Evolutionary conservation across 2,113 vertebrate genomes (phyloP).

Genomic region (Erythrocebus patas): DNA sequence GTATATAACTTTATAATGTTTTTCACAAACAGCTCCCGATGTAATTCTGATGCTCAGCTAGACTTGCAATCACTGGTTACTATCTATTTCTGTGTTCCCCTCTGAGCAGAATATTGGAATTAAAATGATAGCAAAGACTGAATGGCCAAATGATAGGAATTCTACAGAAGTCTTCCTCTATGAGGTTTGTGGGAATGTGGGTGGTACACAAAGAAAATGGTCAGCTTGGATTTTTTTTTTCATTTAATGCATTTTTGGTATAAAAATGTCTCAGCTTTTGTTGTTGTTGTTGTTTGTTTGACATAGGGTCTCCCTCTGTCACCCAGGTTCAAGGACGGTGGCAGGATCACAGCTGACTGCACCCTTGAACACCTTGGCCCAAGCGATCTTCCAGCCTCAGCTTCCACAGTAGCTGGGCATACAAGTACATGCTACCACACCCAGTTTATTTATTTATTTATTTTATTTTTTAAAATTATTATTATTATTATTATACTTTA

Average conservation of each 20-base stretch:
- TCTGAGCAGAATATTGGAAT: not conserved
- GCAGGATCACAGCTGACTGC: too few species aligned
- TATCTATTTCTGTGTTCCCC: not conserved
- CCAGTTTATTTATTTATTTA: too few species aligned
- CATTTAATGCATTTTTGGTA: not conserved
- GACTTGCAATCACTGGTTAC: not conserved
- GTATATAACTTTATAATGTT: not conserved
- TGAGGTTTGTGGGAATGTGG: not conserved
- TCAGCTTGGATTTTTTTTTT: not conserved
- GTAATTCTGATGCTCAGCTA: not conserved
- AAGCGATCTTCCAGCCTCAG: too few species aligned
- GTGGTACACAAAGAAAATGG: not conserved
- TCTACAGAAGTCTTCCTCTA: not conserved
- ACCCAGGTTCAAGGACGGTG: too few species aligned
- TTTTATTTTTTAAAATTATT: too few species aligned
- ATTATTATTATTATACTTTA: too few species aligned
- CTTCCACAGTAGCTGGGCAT: too few species aligned
- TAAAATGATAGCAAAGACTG: not conserved
- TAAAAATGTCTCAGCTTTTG: not conserved
- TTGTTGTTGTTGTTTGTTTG: too few species aligned
- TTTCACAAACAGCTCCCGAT: not conserved
- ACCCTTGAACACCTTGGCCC: too few species aligned
- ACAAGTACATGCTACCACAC: too few species aligned
- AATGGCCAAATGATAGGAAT: not conserved
- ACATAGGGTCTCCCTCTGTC: too few species aligned